phyloP scores from a whole-genome alignment of 2,888 invertebrate genomes.

The Archips xylosteana region DNA sequence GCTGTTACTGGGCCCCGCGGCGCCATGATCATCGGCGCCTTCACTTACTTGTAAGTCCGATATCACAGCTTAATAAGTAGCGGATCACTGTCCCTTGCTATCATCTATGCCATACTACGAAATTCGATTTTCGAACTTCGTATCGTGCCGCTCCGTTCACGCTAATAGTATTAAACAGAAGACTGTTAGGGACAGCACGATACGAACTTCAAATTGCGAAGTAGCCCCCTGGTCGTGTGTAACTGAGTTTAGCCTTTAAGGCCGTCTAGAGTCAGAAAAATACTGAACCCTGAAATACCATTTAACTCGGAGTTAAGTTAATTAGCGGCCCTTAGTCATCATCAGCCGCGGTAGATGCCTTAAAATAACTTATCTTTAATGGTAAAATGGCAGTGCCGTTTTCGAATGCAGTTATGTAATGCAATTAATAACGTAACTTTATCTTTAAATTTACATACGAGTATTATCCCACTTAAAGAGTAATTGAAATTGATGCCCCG shows the following conservation, averaged over 20 bases:
- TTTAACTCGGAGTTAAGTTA: too few species aligned
- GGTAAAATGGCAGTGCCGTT: not conserved
- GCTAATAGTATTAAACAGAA: too few species aligned
- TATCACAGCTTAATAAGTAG: not conserved
- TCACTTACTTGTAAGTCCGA: conserved; percentile 89
- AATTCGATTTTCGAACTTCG: too few species aligned
- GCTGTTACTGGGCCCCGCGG: conserved; percentile 93
- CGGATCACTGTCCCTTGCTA: not conserved
- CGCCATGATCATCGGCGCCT: conserved; percentile 94
- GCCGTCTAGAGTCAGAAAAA: not conserved
- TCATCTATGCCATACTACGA: not conserved
- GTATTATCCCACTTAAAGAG: not conserved
- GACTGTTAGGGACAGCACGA: too few species aligned
- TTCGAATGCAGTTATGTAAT: not conserved
- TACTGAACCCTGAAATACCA: too few species aligned
- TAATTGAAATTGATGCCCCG: not conserved
- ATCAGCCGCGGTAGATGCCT: not conserved
- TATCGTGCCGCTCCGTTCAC: too few species aligned
- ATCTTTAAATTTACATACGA: not conserved
- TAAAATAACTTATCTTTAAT: not conserved
- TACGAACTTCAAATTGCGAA: too few species aligned
- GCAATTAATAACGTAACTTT: not conserved
- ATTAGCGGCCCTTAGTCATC: not conserved
- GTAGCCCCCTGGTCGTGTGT: too few species aligned
- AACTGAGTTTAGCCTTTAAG: too few species aligned